A percentile compares a stretch with the other conserved stretches of the same genome.
phyloP scores from a whole-genome alignment of 2,113 vertebrate genomes.

The Brachypteracias leptosomus region DNA sequence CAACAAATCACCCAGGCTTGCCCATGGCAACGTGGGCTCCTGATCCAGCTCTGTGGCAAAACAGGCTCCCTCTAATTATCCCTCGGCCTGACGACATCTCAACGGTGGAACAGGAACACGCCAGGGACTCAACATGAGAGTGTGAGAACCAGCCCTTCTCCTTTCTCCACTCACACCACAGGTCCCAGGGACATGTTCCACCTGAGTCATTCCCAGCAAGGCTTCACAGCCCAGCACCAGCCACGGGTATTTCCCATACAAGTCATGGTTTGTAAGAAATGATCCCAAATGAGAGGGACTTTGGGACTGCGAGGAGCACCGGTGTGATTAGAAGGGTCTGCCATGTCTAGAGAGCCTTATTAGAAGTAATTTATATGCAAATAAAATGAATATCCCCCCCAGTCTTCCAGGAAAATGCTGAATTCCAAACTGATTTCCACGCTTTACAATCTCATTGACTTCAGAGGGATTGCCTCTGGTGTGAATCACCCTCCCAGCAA shows the following conservation, averaged over 20 bases:
- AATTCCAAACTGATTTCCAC: neutral
- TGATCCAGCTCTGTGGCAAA: neutral
- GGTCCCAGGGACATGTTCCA: neutral
- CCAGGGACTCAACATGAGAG: neutral
- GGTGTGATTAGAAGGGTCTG: neutral
- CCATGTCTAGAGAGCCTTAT: neutral
- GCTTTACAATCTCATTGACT: constrained; percentile 25
- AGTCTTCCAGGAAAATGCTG: neutral
- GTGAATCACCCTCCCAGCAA: neutral
- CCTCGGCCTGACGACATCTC: neutral
- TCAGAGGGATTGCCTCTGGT: neutral
- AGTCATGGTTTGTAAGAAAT: neutral
- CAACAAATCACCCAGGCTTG: neutral
- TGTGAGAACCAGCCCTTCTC: neutral
- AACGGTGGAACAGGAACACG: neutral
- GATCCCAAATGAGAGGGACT: neutral
- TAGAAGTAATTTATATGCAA: constrained; percentile 3
- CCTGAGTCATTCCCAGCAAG: neutral
- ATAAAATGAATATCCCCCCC: neutral
- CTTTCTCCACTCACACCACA: neutral
- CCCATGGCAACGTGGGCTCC: neutral
- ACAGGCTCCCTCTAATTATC: constrained; percentile 33
- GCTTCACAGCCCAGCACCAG: neutral
- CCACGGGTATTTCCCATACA: neutral
- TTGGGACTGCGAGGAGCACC: neutral